Base-by-base conservation (phyloP, 2,888 invertebrate genomes). In the Dryadula phaetusa region DNA sequence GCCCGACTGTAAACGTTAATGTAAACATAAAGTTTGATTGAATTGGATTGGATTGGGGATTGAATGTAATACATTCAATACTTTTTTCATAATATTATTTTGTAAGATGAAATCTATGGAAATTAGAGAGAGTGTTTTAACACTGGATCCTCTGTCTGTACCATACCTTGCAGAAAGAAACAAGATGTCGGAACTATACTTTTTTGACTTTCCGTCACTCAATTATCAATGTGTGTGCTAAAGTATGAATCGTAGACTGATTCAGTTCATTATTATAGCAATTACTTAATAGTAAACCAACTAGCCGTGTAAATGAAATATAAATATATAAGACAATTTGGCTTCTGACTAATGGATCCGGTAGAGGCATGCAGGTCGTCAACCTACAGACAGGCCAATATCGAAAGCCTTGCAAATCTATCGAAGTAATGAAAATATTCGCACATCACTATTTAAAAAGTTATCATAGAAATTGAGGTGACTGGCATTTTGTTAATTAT, bases 281-380 rank as follows among this genome's bases (percentile, higher is more conserved):
- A 54, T 54, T 54, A 54, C 54, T 62, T 46, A 70, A 70, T 56
- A 52, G 16, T 32, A 46, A 61, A 64, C 64, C 54, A 66, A 69
- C 20, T 61, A 69, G 40, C 42, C 49, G 65, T 64, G 18, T 66
- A 62, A 70, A 54, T 14, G 34, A 25, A 49, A 62, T 46, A 61
- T 64, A 64, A 62, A 62, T 67, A 56, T 44, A 66, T 58, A 46
- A 61, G 64, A 62, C 56, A 56, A 44, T 63, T 62, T 62, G 37
- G 28, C 64, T 66, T 66, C 66, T 64, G 64, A 70, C 64, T 70
- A 70, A 70, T 67, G 66, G 70, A 71, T 71, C 70, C 71, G 71
- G 71, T 70, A 70, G 52, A 64, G 52, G 67, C 47, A 62, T 64
- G 63, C 63, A 62, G 75, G 70, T 71, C 70, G 69, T 66, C 72